Evolutionary conservation across 2,888 invertebrate species (phyloP), one percentile per base, ranked within the genome.

Genomic region (Anoplius nigerrimus): DNA sequence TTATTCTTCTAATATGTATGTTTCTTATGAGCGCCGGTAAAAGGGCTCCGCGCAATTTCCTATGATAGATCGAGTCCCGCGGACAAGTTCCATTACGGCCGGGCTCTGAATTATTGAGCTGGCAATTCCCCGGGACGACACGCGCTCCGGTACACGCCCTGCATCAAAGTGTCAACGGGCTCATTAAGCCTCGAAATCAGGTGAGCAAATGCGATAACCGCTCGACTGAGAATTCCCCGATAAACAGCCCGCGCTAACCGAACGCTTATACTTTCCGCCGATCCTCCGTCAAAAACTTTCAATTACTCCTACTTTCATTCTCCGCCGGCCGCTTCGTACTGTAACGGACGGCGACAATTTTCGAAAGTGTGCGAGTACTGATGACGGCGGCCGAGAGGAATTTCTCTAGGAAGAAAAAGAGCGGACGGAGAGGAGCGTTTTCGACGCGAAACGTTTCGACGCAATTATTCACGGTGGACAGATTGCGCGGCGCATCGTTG

Each of bases 1-100:
- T 80, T 81, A 82, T 81, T 80, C 80, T 79, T 82, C 79, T 77
- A 82, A 82, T 82, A 80, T 81, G 79, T 82, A 79, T 81, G 80
- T 80, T 83, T 79, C 84, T 82, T 81, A 80, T 78, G 82, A 78
- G 76, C 75, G 76, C 51, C 70, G 76, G 81, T 76, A 80, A 84
- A 82, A 80, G 84, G 81, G 80, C 78, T 84, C 78, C 81, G 82
- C 82, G 85, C 85, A 85, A 87, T 88, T 87, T 84, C 74, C 85
- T 82, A 86, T 87, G 87, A 88, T 87, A 86, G 86, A 88, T 88
- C 86, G 88, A 86, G 84, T 80, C 81, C 76, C 75, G 77, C 79
- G 80, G 85, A 85, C 87, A 81, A 86, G 83, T 86, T 87, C 87
- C 86, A 88, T 88, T 87, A 88, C 84, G 82, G 75, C 66, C 71